Evolutionary conservation across 2,113 vertebrate species (phyloP).

Genomic region (Sturnus vulgaris): DNA sequence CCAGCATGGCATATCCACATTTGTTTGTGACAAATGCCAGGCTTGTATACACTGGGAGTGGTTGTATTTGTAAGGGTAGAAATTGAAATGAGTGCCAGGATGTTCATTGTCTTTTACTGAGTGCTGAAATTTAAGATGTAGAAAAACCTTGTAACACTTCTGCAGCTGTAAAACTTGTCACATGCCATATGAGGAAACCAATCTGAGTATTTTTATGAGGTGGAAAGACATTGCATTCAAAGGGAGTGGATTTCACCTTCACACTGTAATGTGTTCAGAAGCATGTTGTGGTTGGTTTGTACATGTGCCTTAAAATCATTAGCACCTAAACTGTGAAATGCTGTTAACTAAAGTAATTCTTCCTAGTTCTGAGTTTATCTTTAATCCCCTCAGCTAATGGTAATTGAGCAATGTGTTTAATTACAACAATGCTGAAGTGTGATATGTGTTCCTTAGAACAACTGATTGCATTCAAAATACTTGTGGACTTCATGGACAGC

Average conservation of each 20-base stretch:
- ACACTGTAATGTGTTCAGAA: background rate
- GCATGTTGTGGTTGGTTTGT: background rate
- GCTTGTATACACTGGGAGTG: background rate
- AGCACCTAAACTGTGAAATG: background rate
- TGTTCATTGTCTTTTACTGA: background rate
- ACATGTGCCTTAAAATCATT: background rate
- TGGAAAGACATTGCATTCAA: background rate
- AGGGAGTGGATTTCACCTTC: background rate
- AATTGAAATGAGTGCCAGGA: background rate
- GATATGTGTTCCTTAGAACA: background rate
- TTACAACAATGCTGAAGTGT: background rate
- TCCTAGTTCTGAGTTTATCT: background rate
- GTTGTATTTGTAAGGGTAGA: background rate
- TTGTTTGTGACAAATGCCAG: background rate
- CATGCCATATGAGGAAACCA: fast-evolving
- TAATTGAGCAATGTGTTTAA: background rate
- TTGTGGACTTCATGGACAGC: background rate
- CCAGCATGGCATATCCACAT: background rate
- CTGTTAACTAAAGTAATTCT: background rate
- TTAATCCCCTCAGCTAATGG: background rate
- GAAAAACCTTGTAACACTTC: background rate
- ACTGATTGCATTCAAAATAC: background rate
- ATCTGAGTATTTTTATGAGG: background rate
- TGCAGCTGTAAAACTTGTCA: background rate
- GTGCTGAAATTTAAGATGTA: background rate